phyloP scores from a whole-genome alignment of 2,888 invertebrate species.

The Euzophera pinguis region DNA sequence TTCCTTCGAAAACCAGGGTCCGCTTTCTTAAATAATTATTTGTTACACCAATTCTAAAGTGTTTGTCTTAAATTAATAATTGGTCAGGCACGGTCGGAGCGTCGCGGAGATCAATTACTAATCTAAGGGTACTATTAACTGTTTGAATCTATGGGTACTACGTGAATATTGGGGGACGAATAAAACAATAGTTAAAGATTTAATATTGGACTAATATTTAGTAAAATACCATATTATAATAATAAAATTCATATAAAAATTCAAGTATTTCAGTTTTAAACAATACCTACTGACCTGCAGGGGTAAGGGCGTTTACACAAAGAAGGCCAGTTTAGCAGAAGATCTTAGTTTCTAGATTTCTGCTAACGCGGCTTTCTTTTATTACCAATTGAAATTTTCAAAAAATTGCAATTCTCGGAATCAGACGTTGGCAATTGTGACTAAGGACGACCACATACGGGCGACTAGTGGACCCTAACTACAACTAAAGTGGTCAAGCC shows the following conservation, averaged over 20 bases:
- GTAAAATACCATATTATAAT: constrained; percentile 78
- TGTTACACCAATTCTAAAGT: too few relatives aligned
- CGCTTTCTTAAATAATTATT: too few relatives aligned
- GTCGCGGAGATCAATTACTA: too few relatives aligned
- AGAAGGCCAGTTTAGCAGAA: neutral
- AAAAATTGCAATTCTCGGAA: constrained; percentile 7
- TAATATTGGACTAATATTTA: constrained; percentile 79
- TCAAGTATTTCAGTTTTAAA: constrained; percentile 74
- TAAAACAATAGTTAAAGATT: constrained; percentile 68
- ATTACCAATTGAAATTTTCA: constrained; percentile 4
- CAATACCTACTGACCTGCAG: constrained; percentile 56
- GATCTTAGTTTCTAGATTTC: neutral
- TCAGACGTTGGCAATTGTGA: constrained; percentile 13
- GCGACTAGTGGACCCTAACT: constrained; percentile 6
- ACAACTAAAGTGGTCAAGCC: constrained; percentile 11
- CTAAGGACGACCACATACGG: constrained; percentile 6
- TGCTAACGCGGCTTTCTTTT: neutral
- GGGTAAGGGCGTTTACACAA: constrained; percentile 15
- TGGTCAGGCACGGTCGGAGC: too few relatives aligned
- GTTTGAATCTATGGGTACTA: neutral
- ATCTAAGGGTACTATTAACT: too few relatives aligned
- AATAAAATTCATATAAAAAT: constrained; percentile 79
- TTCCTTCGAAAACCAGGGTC: too few relatives aligned
- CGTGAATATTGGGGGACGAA: constrained; percentile 30
- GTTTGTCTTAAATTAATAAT: too few relatives aligned